phyloP scores from a whole-genome alignment of 2,888 invertebrate genomes.

The Melieria crassipennis region DNA sequence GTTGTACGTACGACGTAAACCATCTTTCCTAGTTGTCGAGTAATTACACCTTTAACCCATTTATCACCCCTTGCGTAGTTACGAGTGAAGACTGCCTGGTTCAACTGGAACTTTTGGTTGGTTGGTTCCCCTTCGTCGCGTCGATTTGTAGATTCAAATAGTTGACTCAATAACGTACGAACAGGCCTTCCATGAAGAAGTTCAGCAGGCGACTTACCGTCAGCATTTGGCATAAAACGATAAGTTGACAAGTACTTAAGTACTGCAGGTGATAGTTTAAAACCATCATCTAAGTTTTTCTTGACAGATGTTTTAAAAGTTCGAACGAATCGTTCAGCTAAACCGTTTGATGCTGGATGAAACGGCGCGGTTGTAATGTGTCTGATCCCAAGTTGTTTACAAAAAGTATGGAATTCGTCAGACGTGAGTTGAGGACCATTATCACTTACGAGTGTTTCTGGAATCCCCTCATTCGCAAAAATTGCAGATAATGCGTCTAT shows the following conservation, averaged over 20 bases:
- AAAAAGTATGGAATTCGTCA: background rate
- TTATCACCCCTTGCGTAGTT: too few relatives aligned
- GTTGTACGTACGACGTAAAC: too few relatives aligned
- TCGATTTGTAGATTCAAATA: background rate
- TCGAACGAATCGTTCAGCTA: slow-evolving; percentile 21
- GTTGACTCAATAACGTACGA: background rate
- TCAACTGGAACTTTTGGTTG: too few relatives aligned
- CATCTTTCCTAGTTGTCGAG: too few relatives aligned
- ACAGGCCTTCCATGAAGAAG: slow-evolving; percentile 25
- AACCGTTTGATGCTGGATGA: too few relatives aligned
- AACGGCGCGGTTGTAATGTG: too few relatives aligned
- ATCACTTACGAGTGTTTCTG: slow-evolving; percentile 44
- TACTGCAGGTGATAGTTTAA: slow-evolving; percentile 12
- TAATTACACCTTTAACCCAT: too few relatives aligned
- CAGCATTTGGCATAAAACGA: slow-evolving; percentile 26
- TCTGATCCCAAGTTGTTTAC: too few relatives aligned
- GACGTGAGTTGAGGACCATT: slow-evolving; percentile 46
- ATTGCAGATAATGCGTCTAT: slow-evolving; percentile 41
- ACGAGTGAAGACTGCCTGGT: too few relatives aligned
- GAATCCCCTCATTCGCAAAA: slow-evolving; percentile 47
- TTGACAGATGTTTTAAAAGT: slow-evolving; percentile 26
- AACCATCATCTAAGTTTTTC: slow-evolving; percentile 26
- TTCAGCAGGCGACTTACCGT: slow-evolving; percentile 11
- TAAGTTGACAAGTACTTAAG: slow-evolving; percentile 30
- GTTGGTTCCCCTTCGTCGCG: background rate